Evolutionary conservation across 2,888 invertebrate species (phyloP).

Genomic region (Xylota segnis): DNA sequence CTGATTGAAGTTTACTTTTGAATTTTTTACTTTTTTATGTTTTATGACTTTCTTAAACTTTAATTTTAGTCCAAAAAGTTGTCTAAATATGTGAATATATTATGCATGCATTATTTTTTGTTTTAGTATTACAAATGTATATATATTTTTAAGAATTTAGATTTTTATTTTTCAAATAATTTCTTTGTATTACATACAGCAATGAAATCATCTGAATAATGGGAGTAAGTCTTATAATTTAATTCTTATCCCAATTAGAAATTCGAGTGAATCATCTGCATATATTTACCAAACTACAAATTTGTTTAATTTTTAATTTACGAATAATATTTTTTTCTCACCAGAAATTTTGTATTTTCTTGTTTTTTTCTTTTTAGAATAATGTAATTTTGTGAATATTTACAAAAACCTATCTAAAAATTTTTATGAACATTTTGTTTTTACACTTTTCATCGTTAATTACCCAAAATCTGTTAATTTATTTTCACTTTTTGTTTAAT

Average conservation of each 20-base stretch:
- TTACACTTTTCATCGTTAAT: conserved; percentile 30
- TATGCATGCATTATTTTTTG: conserved; percentile 41
- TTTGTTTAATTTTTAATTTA: conserved; percentile 60
- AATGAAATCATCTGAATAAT: conserved; percentile 63
- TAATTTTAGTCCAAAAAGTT: conserved; percentile 59
- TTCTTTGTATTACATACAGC: conserved; percentile 77
- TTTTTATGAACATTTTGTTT: conserved; percentile 65
- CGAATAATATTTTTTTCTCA: conserved; percentile 59
- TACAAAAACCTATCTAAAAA: conserved; percentile 84
- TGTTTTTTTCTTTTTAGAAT: conserved; percentile 52
- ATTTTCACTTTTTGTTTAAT: conserved; percentile 17
- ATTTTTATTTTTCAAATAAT: conserved; percentile 71
- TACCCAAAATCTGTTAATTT: conserved; percentile 63
- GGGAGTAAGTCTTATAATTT: conserved; percentile 20
- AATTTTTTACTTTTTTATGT: conserved; percentile 42
- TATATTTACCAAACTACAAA: conserved; percentile 75
- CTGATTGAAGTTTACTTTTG: conserved; percentile 49
- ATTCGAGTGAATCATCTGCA: conserved; percentile 65
- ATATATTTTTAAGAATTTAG: conserved; percentile 61
- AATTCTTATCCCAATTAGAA: conserved; percentile 38
- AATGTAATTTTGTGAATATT: conserved; percentile 81
- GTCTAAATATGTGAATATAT: conserved; percentile 77
- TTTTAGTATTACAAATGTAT: conserved; percentile 58
- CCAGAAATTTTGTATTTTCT: conserved; percentile 55
- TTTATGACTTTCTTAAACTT: conserved; percentile 40